Evolutionary conservation across 2,888 invertebrate genomes (phyloP).

Genomic region (Ormyrus rosae): DNA sequence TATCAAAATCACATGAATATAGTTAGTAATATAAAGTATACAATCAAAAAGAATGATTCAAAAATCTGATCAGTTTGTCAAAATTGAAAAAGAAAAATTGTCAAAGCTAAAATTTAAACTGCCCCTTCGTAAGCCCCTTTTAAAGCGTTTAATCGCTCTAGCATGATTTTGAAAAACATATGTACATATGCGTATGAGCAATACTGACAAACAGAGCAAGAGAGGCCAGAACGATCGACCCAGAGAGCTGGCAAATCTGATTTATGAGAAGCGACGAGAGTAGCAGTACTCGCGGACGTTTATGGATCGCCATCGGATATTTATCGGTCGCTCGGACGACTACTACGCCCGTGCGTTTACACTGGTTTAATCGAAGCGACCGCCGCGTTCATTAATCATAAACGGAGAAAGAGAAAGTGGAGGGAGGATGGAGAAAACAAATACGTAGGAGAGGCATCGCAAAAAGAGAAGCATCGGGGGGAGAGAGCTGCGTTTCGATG

Average conservation of each 20-base stretch:
- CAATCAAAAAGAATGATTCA: no score
- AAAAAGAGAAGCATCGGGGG: not conserved
- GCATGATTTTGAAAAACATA: no score
- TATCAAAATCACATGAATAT: no score
- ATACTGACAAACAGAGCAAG: conserved; percentile 19
- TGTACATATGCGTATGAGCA: not conserved
- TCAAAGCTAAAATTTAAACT: no score
- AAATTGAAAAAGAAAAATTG: no score
- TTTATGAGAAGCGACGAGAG: conserved; percentile 61
- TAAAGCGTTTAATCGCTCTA: no score
- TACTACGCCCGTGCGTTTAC: conserved; percentile 60
- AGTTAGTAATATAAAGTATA: no score
- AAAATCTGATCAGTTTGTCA: no score
- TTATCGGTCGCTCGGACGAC: conserved; percentile 60
- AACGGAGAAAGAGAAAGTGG: not conserved
- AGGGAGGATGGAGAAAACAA: not conserved
- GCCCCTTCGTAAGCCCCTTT: no score
- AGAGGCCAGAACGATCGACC: not conserved
- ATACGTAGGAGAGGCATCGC: not conserved
- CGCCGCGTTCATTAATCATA: conserved; percentile 64
- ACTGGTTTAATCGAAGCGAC: conserved; percentile 67
- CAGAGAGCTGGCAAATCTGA: conserved; percentile 57
- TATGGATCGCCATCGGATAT: conserved; percentile 64
- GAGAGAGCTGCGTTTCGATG: not conserved
- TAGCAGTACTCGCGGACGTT: conserved; percentile 59